phyloP scores from a whole-genome alignment of 1,140 invertebrate species.

The Magallana gigas region DNA sequence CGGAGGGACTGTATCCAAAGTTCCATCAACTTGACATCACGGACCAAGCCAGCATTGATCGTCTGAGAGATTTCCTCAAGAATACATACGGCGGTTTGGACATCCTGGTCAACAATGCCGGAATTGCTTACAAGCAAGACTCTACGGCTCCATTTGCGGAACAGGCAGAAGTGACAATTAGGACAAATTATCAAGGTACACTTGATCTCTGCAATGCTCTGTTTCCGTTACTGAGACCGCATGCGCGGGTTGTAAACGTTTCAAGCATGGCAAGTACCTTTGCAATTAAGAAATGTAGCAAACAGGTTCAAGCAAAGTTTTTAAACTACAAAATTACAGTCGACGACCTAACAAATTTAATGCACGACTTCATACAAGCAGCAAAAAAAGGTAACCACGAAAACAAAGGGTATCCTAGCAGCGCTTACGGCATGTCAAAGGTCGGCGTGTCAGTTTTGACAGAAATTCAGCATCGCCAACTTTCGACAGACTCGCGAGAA shows the following conservation, averaged over 20 bases:
- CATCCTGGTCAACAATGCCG: constrained; percentile 91
- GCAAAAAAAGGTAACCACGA: constrained; percentile 72
- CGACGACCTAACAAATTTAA: constrained; percentile 77
- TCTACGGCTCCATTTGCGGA: constrained; percentile 84
- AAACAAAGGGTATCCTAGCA: constrained; percentile 83
- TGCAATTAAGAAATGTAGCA: constrained; percentile 80
- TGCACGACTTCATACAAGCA: constrained; percentile 84
- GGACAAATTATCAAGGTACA: constrained; percentile 86
- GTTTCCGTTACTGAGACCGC: constrained; percentile 85
- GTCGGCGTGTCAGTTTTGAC: constrained; percentile 83
- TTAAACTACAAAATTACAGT: constrained; percentile 81
- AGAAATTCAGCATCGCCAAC: constrained; percentile 84
- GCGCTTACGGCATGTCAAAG: constrained; percentile 86
- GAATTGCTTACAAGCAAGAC: constrained; percentile 84
- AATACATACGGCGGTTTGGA: constrained; percentile 87
- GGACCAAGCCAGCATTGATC: constrained; percentile 82
- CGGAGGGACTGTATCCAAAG: constrained; percentile 81
- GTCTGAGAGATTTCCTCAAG: constrained; percentile 83
- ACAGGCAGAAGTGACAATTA: constrained; percentile 86
- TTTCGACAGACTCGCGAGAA: constrained; percentile 80
- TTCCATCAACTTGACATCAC: constrained; percentile 86
- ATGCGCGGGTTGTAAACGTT: constrained; percentile 87
- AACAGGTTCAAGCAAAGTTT: constrained; percentile 71
- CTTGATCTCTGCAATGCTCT: constrained; percentile 84
- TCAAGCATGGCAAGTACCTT: constrained; percentile 82